Evolutionary conservation across 2,113 vertebrate species (phyloP).

Genomic region (Calyptommatus sinebrachiatus): DNA sequence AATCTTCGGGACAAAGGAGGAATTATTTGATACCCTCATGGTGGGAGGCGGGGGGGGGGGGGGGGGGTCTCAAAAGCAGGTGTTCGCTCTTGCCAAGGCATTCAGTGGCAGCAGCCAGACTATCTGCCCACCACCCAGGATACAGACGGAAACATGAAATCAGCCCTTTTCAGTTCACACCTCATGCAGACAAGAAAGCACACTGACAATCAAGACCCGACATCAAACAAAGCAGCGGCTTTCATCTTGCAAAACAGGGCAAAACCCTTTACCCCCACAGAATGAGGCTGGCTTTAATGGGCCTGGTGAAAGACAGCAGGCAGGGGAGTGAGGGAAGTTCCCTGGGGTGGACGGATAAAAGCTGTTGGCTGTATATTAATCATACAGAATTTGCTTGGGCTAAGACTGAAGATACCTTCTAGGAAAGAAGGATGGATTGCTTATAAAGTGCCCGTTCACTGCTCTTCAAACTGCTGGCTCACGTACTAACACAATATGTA

Average conservation of each 20-base stretch:
- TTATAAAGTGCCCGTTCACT: constrained; percentile 31
- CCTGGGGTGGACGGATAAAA: constrained; percentile 43
- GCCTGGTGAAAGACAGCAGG: not conserved
- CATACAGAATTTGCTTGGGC: constrained; percentile 23
- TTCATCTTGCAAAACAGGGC: constrained; percentile 51
- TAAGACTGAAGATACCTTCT: constrained; percentile 31
- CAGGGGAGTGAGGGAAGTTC: not conserved
- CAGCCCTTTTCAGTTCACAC: constrained; percentile 36
- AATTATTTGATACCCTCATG: constrained; percentile 70
- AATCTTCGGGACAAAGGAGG: constrained; percentile 67
- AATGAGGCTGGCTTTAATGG: constrained; percentile 37
- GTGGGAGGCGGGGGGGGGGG: constrained; percentile 48
- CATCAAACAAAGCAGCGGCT: constrained; percentile 42
- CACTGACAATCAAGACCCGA: constrained; percentile 19
- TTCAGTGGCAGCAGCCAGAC: constrained; percentile 14
- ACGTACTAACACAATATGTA: constrained; percentile 1
- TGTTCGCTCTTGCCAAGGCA: constrained; percentile 44
- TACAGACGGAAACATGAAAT: constrained; percentile 31
- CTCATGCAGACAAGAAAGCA: constrained; percentile 35
- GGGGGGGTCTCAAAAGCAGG: constrained; percentile 53
- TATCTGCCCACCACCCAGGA: rapidly evolving
- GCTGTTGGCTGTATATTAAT: constrained; percentile 47
- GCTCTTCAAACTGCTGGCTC: too few relatives aligned
- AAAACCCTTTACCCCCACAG: constrained; percentile 53
- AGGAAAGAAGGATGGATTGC: constrained; percentile 48